These are phyloP conservation scores for Pyrgilauda ruficollis DNA, from an alignment of 2,113 vertebrate genomes.

Conservation along the genomic window DNA sequence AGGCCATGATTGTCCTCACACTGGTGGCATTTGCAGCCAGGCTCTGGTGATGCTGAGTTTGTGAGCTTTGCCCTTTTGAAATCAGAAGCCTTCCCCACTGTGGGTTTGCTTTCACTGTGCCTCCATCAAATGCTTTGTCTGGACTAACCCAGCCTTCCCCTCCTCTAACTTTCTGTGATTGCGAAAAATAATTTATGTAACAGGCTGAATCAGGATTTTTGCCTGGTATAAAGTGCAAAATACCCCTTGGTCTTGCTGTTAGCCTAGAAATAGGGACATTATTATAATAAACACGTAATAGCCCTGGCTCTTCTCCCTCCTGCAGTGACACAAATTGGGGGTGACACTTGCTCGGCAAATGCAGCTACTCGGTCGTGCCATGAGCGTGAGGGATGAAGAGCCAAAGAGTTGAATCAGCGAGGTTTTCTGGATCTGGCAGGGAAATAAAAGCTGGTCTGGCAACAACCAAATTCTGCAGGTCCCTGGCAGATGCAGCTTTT, in stretches of 20 bases:
- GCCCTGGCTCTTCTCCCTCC: neutral
- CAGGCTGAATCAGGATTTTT: constrained; percentile 17
- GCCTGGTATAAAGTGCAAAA: neutral
- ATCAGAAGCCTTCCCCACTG: neutral
- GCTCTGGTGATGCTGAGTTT: neutral
- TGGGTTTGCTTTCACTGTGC: neutral
- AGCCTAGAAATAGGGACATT: neutral
- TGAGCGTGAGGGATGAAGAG: accelerated
- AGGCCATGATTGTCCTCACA: neutral
- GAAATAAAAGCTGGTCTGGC: neutral
- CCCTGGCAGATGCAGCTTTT: neutral
- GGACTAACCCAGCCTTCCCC: neutral
- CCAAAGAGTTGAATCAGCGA: neutral
- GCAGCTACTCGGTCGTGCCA: neutral
- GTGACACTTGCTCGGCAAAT: neutral
- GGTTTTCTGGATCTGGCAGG: neutral
- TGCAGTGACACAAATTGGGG: neutral
- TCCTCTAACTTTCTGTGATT: neutral
- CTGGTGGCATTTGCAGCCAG: neutral
- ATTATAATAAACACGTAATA: neutral
- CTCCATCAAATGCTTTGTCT: neutral
- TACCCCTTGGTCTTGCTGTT: neutral
- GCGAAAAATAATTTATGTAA: constrained; percentile 22
- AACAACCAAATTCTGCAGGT: neutral
- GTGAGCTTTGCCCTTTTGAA: neutral